Base-by-base conservation (phyloP, 2,888 invertebrate genomes). In the Tetranychus truncatus region DNA sequence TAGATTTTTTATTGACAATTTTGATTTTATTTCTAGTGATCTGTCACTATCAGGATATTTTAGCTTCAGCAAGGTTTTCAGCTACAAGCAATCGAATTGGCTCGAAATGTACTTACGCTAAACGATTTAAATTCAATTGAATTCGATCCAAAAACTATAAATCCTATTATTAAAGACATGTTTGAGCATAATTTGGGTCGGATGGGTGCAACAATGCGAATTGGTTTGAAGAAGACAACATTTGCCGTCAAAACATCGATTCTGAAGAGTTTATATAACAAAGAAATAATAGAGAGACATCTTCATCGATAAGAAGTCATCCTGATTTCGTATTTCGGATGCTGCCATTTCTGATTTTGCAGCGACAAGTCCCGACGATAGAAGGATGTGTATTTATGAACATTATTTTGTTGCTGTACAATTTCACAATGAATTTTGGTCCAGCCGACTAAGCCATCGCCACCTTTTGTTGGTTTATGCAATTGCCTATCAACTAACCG, bases 361-460 rank as follows among this genome's bases (percentile, higher is more conserved):
- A n/a, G n/a, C n/a, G n/a, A n/a, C n/a, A n/a, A n/a, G 24, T 24
- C 24, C 24, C 24, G 24, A 0, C 2, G 24, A 24, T 2, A 24
- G 24, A 24, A 24, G 24, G 24, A 24, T 24, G 24, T 1, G 2
- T 1, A 21, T 21, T 21, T 21, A 1, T 1, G 1, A 21, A 21
- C 21, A 1, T 1, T 24, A 24, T 24, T 24, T 24, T 24, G 24
- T 24, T 24, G 24, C 1, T 24, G 24, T 24, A 24, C 24, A 24
- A 1, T 24, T 24, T 24, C 1, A 24, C 2, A 0, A 1, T 24
- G 24, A 24, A 2, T 24, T 24, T 24, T 24, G 1, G 24, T 24
- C 24, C 2, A 24, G 99, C 99, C 0, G 99, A 99, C 84, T 99
- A 99, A 83, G 99, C 99, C 0, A 95, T 99, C 79, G 97, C 97